Percentiles rank a stretch among this genome's conserved stretches.
Conservation (phyloP, 1,140 invertebrate species). For the Magallana gigas region DNA sequence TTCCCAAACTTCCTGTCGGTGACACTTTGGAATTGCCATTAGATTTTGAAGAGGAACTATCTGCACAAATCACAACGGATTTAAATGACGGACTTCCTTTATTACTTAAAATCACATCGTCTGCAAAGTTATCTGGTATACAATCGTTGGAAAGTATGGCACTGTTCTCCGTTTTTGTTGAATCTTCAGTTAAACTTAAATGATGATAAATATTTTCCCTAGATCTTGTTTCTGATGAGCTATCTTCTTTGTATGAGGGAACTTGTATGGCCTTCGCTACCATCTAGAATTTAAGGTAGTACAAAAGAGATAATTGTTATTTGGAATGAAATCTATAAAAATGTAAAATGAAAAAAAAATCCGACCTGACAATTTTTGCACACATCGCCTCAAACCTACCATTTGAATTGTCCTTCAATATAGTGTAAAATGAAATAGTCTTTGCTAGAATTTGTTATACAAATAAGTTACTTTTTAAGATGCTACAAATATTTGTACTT, state of each 20-base stretch:
- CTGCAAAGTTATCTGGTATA: not conserved
- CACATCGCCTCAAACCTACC: too few species aligned
- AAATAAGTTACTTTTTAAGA: too few species aligned
- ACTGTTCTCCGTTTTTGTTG: not conserved
- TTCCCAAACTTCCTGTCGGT: not conserved
- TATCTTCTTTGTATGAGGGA: not conserved
- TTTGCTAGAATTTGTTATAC: too few species aligned
- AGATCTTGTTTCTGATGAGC: not conserved
- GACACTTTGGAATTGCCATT: not conserved
- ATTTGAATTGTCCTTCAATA: too few species aligned
- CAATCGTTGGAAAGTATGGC: not conserved
- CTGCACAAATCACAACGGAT: not conserved
- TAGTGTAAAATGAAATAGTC: too few species aligned
- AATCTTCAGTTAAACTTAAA: not conserved
- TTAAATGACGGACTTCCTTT: slow-evolving; percentile 17
- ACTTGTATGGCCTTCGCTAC: not conserved
- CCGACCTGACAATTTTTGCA: too few species aligned
- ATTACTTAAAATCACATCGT: not conserved
- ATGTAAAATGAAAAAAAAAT: too few species aligned
- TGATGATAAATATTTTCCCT: not conserved
- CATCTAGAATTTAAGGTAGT: not conserved
- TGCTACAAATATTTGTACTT: too few species aligned
- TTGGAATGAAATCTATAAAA: too few species aligned
- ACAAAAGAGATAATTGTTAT: too few species aligned
- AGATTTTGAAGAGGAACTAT: not conserved